Evolutionary conservation across 92 coral and sea anemone genomes (phyloP), one percentile per base, ranked within the genome.

Genomic region (Porites cylindrica): DNA sequence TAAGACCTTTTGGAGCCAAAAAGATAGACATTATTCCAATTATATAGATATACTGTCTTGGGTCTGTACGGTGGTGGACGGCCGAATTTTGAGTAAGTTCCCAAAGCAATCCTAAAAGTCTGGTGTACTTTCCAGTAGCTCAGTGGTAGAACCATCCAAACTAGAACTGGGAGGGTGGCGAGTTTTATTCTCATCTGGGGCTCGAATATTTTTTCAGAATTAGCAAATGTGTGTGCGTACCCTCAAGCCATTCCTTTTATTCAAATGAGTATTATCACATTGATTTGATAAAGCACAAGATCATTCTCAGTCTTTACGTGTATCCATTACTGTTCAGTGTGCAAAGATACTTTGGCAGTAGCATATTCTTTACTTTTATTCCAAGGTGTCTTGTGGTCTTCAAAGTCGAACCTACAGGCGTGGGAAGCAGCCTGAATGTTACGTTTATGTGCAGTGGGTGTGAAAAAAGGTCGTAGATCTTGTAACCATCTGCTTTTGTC

Each of bases 401-500:
- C 86, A 69, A 82, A 53, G 77, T 82, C 51, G 66, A 68, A 4
- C 61, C 32, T 7, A 51, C 78, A 65, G 86, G 86, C n/a, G 77
- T 82, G 70, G 86, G 77, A 47, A 67, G 86, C 0, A 38, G 77
- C 5, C 67, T 89, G 32, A 89, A 83, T 73, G 59, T 70, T 10
- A 43, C 47, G 12, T 83, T 89, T 78, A 12, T 20, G 19, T 89
- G 92, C 32, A 83, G 13, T 38, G 75, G 82, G 1, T 90, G 93
- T 66, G 17, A 72, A n/a, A n/a, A 85, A 47, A 3, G 90, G 52
- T 17, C 24, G 9, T 20, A 84, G 19, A 78, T 61, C 52, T 84
- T 84, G 71, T 32, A 78, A 20, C 86, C 91, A 8, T 87, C 91
- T 92, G 32, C 32, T 29, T 29, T 29, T 29, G 32, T 29, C 2